Evolutionary conservation across 2,888 invertebrate genomes (phyloP).

Genomic region (Argyra leucocephala): DNA sequence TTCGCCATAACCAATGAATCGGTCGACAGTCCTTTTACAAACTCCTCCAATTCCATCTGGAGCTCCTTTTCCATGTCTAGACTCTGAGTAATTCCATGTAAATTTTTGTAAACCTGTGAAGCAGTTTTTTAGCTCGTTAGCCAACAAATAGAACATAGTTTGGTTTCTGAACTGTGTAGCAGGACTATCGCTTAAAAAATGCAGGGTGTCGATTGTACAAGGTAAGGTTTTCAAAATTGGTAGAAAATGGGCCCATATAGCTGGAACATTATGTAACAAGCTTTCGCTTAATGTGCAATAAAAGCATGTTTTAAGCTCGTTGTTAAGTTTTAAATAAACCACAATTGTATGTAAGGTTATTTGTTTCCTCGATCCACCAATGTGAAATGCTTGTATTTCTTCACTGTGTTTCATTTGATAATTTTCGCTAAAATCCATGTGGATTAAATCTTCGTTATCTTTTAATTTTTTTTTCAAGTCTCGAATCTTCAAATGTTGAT

Average conservation of each 20-base stretch:
- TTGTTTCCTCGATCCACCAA: constrained; percentile 11
- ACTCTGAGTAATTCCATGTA: constrained; percentile 30
- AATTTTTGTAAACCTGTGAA: constrained; percentile 25
- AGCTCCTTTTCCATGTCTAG: constrained; percentile 34
- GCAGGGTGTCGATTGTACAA: not conserved
- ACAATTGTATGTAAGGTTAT: constrained; percentile 8
- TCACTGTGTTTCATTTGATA: constrained; percentile 7
- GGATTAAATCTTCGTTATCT: constrained; percentile 10
- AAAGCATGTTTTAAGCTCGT: not conserved
- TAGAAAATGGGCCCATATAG: constrained; percentile 8
- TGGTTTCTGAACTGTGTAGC: constrained; percentile 24
- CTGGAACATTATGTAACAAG: not conserved
- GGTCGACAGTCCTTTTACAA: constrained; percentile 34
- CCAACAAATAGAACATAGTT: constrained; percentile 31
- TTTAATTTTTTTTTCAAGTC: constrained; percentile 9
- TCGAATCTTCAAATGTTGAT: constrained; percentile 6
- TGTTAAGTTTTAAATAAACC: not conserved
- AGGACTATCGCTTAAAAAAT: not conserved
- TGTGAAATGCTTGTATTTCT: constrained; percentile 12
- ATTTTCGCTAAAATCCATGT: constrained; percentile 14
- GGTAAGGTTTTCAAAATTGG: constrained; percentile 6
- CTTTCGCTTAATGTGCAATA: constrained; percentile 5
- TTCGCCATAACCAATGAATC: constrained; percentile 29
- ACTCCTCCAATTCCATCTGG: constrained; percentile 34
- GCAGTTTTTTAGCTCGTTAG: constrained; percentile 26